Evolutionary conservation across 2,888 invertebrate species (phyloP).

Genomic region (Psococerastis gibbosa): DNA sequence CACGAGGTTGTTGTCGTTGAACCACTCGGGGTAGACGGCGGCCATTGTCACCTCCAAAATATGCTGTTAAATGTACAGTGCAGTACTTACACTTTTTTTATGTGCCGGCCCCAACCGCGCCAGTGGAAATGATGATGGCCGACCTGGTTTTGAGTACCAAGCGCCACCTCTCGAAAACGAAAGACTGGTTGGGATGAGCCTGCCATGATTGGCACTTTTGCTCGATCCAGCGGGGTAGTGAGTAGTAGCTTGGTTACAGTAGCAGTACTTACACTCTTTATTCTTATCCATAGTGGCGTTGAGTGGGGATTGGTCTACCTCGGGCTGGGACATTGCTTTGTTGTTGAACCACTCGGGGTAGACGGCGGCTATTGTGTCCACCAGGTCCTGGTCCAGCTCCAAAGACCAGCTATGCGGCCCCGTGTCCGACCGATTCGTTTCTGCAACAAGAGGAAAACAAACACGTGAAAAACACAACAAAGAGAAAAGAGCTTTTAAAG

Average conservation of each 20-base stretch:
- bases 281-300: conserved; percentile 89
- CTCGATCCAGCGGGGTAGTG: too few species aligned
- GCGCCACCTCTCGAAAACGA: too few species aligned
- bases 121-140: too few species aligned
- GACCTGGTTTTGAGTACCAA: too few species aligned
- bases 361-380: conserved; percentile 79
- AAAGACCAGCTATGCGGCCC: conserved; percentile 56
- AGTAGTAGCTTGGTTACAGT: too few species aligned
- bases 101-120: too few species aligned
- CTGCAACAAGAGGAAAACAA: conserved; percentile 15
- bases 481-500: too few species aligned
- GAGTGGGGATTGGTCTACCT: conserved; percentile 86
- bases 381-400: conserved; percentile 79
- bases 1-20: conserved; percentile 69
- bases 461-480: background rate
- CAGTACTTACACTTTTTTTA: too few species aligned
- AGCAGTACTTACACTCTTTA: conserved; percentile 81
- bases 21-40: conserved; percentile 87
- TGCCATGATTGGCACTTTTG: too few species aligned
- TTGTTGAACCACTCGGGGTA: conserved; percentile 86
- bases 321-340: conserved; percentile 42
- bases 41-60: conserved; percentile 81
- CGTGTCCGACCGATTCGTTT: conserved; percentile 16
- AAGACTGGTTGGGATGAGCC: too few species aligned
- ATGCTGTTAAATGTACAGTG: too few species aligned